These are phyloP conservation scores for Amorpha juglandis DNA, from an alignment of 2,888 invertebrate genomes.

Conservation along the genomic window DNA sequence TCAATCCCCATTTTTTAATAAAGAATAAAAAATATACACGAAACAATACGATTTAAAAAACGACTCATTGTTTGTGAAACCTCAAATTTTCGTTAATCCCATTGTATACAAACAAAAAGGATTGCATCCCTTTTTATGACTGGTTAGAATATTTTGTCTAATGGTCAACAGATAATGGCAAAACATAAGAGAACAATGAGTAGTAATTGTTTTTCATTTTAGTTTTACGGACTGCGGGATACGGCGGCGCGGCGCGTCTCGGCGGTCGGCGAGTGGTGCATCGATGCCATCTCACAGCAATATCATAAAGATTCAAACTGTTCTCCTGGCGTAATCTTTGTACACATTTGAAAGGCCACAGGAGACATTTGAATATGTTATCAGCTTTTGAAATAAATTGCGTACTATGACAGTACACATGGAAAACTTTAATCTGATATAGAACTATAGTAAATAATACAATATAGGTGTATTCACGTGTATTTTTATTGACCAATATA, in stretches of 20 bases:
- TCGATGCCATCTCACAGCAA: constrained; percentile 46
- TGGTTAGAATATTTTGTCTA: constrained; percentile 35
- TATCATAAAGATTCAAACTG: constrained; percentile 54
- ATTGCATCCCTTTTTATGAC: constrained; percentile 22
- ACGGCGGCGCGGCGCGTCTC: too few species aligned
- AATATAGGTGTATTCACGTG: neutral
- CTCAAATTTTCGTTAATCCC: constrained; percentile 30
- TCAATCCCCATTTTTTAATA: neutral
- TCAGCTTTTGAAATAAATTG: constrained; percentile 3
- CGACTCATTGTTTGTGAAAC: constrained; percentile 27
- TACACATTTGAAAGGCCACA: constrained; percentile 44
- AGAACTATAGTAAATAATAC: neutral
- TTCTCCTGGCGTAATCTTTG: constrained; percentile 44
- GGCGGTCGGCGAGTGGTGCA: constrained; percentile 28
- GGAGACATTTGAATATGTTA: constrained; percentile 28
- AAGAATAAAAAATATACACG: neutral
- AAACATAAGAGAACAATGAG: constrained; percentile 60
- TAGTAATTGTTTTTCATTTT: constrained; percentile 54
- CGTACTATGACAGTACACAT: neutral
- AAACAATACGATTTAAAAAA: constrained; percentile 28
- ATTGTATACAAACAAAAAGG: constrained; percentile 38
- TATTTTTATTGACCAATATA: neutral
- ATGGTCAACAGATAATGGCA: constrained; percentile 50
- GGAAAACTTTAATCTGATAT: neutral
- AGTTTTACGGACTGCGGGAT: constrained; percentile 43